Conservation (phyloP, 2,888 invertebrate species). For the Arrhopalites spinosus region DNA sequence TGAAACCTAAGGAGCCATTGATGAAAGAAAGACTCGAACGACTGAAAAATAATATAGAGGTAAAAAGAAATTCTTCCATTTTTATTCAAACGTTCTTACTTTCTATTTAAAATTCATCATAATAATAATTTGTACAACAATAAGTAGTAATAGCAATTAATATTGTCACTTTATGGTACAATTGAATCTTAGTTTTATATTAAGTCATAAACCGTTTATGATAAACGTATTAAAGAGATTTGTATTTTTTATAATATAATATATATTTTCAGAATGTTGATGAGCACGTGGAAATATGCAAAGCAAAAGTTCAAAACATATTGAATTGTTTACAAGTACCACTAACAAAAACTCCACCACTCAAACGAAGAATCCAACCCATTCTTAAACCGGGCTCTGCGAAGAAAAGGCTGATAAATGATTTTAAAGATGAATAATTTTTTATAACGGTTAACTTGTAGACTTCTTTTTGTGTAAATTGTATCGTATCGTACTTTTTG, state of each 20-base stretch:
- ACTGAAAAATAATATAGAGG: constrained; percentile 60
- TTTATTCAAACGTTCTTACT: background rate
- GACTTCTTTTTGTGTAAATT: background rate
- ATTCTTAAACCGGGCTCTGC: background rate
- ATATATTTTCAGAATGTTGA: too few relatives aligned
- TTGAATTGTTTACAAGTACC: too few relatives aligned
- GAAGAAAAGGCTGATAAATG: background rate
- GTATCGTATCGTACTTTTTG: background rate
- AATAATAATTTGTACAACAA: background rate
- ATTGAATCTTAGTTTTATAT: background rate
- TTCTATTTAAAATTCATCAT: background rate
- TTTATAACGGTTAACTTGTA: too few relatives aligned
- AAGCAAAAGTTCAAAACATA: too few relatives aligned
- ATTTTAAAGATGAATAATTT: background rate
- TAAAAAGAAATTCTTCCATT: constrained; percentile 41
- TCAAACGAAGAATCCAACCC: background rate
- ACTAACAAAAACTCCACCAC: background rate
- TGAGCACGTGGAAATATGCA: too few relatives aligned
- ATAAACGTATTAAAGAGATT: too few relatives aligned
- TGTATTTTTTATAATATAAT: too few relatives aligned
- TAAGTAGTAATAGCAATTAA: background rate
- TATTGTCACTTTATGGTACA: background rate
- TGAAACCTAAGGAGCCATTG: constrained; percentile 65
- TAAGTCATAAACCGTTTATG: too few relatives aligned
- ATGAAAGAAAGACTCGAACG: constrained; percentile 62